Conservation (phyloP, 2,888 invertebrate species). For the Onthophagus sagittarius region DNA sequence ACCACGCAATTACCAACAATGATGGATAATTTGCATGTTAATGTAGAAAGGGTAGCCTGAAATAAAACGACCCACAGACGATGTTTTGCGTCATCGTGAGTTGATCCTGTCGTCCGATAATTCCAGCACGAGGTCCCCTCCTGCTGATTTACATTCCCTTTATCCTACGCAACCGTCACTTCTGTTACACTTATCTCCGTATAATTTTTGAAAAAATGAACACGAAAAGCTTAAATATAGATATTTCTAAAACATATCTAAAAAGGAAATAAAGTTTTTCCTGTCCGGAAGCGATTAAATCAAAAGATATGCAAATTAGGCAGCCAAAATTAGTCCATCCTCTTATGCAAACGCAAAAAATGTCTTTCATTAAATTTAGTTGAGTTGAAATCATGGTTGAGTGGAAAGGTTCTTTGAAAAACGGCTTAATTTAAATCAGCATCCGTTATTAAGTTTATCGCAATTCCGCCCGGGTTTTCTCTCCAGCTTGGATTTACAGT, state of each 20-base stretch:
- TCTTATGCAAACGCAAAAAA: not conserved
- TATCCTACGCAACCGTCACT: not conserved
- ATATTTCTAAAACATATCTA: too few species aligned
- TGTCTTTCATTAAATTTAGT: not conserved
- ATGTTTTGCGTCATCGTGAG: not conserved
- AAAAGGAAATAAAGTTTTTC: not conserved
- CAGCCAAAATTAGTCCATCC: not conserved
- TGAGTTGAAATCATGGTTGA: not conserved
- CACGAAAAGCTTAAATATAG: not conserved
- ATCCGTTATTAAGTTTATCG: not conserved
- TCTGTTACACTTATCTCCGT: not conserved
- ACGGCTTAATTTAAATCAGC: not conserved
- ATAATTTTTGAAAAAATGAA: not conserved
- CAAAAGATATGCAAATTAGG: not conserved
- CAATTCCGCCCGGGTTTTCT: not conserved
- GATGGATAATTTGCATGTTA: not conserved
- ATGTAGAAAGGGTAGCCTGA: not conserved
- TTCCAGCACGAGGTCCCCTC: not conserved
- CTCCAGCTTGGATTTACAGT: not conserved
- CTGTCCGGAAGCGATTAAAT: not conserved
- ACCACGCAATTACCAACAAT: not conserved
- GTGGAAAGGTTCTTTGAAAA: not conserved
- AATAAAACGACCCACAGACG: not conserved
- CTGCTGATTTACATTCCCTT: not conserved
- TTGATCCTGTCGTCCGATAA: not conserved